Evolutionary conservation across 2,888 invertebrate genomes (phyloP).

Genomic region (Drosophila borborema): DNA sequence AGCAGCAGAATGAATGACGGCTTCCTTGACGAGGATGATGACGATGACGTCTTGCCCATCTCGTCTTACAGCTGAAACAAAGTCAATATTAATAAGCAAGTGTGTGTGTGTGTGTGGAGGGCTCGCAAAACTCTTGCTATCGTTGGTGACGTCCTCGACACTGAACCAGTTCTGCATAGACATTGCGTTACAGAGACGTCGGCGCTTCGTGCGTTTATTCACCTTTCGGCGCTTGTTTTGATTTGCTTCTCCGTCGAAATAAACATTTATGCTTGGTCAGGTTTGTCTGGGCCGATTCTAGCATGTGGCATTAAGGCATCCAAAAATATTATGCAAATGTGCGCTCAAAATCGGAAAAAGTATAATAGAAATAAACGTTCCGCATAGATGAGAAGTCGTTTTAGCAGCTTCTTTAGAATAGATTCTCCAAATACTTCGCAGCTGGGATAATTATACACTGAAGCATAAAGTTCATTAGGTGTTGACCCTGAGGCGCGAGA

Average conservation of each 20-base stretch:
- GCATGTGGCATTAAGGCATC: slow-evolving; percentile 49
- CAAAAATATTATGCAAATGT: slow-evolving; percentile 40
- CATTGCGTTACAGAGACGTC: slow-evolving; percentile 56
- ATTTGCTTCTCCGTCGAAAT: slow-evolving; percentile 47
- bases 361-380: slow-evolving; percentile 17
- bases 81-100: slow-evolving; percentile 10
- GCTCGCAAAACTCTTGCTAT: slow-evolving; percentile 55
- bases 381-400: slow-evolving; percentile 19
- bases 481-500: slow-evolving; percentile 42
- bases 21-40: background rate
- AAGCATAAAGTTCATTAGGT: slow-evolving; percentile 14
- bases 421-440: slow-evolving; percentile 17
- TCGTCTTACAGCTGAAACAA: slow-evolving; percentile 26
- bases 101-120: background rate
- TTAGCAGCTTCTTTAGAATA: slow-evolving; percentile 2
- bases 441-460: slow-evolving; percentile 32
- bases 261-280: slow-evolving; percentile 36
- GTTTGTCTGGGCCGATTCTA: slow-evolving; percentile 41
- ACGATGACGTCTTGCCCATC: slow-evolving; percentile 40
- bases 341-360: slow-evolving; percentile 1
- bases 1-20: slow-evolving; percentile 25
- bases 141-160: slow-evolving; percentile 70
- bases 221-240: slow-evolving; percentile 65
- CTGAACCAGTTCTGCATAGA: slow-evolving; percentile 73
- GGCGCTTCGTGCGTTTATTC: slow-evolving; percentile 60